Conservation (phyloP, 2,888 invertebrate genomes). For the Octonoba sinensis region DNA sequence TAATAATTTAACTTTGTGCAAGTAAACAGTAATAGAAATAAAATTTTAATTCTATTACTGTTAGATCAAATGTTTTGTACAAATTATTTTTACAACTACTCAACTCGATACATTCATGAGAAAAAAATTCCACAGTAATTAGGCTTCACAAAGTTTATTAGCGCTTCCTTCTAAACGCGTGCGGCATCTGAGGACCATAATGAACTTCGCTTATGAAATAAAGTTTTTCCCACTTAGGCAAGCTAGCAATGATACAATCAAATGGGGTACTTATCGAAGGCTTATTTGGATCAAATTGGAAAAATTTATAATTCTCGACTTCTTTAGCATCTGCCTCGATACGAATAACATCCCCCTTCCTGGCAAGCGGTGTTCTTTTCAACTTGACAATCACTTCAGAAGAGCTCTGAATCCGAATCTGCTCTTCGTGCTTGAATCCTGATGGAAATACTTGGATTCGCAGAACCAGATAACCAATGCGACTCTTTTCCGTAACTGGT, state of each 20-base stretch:
- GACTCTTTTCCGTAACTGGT: constrained; percentile 9
- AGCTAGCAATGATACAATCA: constrained; percentile 4
- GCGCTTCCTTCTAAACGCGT: neutral
- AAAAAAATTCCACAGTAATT: too few species aligned
- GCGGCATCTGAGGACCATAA: neutral
- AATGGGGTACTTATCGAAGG: neutral
- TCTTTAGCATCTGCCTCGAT: constrained; percentile 24
- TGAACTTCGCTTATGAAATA: constrained; percentile 33
- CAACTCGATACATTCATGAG: too few species aligned
- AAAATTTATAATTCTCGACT: constrained; percentile 19
- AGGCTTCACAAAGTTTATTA: too few species aligned
- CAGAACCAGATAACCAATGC: constrained; percentile 11
- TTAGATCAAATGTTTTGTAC: too few species aligned
- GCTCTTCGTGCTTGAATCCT: constrained; percentile 4
- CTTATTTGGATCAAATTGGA: constrained; percentile 28
- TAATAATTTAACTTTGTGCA: too few species aligned
- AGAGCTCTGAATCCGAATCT: constrained; percentile 2
- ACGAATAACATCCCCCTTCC: neutral
- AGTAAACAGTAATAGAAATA: too few species aligned
- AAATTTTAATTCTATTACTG: too few species aligned
- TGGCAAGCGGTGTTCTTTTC: neutral
- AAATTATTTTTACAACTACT: too few species aligned
- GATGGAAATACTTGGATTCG: neutral
- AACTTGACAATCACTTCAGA: constrained; percentile 10
- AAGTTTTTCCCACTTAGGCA: constrained; percentile 20